Conservation (phyloP, 1,140 invertebrate genomes). For the Heliothis subflexa region DNA sequence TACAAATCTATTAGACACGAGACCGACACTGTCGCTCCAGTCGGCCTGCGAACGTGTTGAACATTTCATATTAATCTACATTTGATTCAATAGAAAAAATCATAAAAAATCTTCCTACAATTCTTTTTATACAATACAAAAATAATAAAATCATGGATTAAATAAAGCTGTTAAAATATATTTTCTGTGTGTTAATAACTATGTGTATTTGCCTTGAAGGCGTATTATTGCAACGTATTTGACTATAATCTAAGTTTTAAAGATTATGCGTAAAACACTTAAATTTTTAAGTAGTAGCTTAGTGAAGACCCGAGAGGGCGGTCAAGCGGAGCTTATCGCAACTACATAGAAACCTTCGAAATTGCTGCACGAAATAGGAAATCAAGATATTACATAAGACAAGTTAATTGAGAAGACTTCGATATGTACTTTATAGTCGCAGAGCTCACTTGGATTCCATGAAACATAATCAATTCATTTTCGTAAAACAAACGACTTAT, state of each 20-base stretch:
- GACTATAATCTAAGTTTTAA: conserved; percentile 72
- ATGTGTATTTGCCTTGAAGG: conserved; percentile 74
- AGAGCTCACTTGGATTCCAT: not conserved
- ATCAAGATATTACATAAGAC: not conserved
- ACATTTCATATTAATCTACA: conserved; percentile 49
- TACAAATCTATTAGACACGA: conserved; percentile 64
- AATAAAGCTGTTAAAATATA: conserved; percentile 71
- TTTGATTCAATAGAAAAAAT: conserved; percentile 58
- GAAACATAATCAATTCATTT: conserved; percentile 9
- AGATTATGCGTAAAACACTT: conserved; percentile 73
- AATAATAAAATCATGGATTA: conserved; percentile 73
- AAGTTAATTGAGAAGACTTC: conserved; percentile 30
- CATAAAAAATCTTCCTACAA: conserved; percentile 54
- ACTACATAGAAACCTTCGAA: conserved; percentile 33
- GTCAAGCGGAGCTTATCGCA: conserved; percentile 9
- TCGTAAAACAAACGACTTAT: not conserved
- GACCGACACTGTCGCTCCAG: conserved; percentile 44
- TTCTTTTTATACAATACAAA: conserved; percentile 58
- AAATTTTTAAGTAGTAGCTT: conserved; percentile 57
- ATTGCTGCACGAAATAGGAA: conserved; percentile 38
- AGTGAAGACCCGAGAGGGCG: not conserved
- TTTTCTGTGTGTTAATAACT: conserved; percentile 56
- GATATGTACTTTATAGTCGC: conserved; percentile 38
- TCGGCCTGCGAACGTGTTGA: conserved; percentile 22
- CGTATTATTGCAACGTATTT: conserved; percentile 80